Evolutionary conservation across 2,888 invertebrate species (phyloP).

Genomic region (Monopis laevigella): DNA sequence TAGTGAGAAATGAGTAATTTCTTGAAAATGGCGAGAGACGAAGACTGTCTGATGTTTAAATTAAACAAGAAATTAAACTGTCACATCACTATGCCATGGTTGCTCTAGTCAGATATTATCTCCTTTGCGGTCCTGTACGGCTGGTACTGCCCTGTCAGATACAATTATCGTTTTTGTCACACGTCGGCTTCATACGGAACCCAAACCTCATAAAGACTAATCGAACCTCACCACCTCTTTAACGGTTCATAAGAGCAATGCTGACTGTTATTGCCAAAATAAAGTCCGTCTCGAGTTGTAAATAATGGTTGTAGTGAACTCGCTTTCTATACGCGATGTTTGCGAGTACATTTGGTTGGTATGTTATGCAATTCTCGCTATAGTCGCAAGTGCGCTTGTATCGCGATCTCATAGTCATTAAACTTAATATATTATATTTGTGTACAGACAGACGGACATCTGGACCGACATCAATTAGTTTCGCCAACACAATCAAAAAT

Average conservation of each 20-base stretch:
- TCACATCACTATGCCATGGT: no score
- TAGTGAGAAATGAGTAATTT: no score
- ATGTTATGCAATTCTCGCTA: constrained; percentile 1
- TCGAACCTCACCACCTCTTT: no score
- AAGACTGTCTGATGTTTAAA: no score
- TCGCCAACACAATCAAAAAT: constrained; percentile 1
- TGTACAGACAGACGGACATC: constrained; percentile 6
- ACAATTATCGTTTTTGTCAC: no score
- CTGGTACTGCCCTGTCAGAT: no score
- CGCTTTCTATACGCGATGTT: constrained; percentile 7
- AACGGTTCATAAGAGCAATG: constrained; percentile 1
- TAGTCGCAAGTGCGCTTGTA: constrained; percentile 5
- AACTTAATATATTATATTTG: constrained; percentile 7
- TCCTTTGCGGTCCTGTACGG: no score
- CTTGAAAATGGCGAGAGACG: no score
- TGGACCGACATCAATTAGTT: constrained; percentile 5
- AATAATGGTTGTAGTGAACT: neutral
- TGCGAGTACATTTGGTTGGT: constrained; percentile 2
- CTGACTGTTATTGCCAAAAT: neutral
- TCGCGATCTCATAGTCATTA: constrained; percentile 8
- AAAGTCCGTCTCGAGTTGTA: neutral
- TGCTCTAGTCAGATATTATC: no score
- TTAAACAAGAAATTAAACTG: no score
- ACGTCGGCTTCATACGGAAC: no score
- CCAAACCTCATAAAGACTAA: no score